Evolutionary conservation across 2,888 invertebrate species (phyloP).

Genomic region (Parelbella ahira): DNA sequence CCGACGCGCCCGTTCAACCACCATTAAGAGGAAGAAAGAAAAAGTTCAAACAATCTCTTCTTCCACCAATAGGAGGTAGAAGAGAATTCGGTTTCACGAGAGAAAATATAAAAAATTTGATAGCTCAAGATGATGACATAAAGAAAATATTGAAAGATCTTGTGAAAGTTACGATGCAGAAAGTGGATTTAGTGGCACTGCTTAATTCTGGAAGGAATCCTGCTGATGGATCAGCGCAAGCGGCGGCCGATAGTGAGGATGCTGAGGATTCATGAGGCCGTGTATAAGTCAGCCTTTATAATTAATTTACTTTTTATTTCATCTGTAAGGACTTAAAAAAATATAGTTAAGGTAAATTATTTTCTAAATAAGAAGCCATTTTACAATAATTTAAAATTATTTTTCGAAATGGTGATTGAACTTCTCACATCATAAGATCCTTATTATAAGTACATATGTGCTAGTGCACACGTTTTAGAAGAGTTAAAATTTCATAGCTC

Average conservation of each 20-base stretch:
- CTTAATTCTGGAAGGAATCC: conserved; percentile 36
- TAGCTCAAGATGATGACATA: conserved; percentile 65
- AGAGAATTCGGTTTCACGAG: conserved; percentile 53
- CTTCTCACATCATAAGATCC: too few species aligned
- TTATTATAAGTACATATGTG: too few species aligned
- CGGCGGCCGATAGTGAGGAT: conserved; percentile 18
- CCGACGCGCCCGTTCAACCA: conserved; percentile 30
- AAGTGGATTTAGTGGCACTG: conserved; percentile 57
- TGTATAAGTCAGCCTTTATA: too few species aligned
- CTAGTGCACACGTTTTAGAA: too few species aligned
- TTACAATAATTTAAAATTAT: too few species aligned
- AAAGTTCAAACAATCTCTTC: conserved; percentile 35
- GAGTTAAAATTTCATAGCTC: too few species aligned
- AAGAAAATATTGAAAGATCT: conserved; percentile 66
- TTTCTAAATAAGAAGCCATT: too few species aligned
- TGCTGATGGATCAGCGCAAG: background rate
- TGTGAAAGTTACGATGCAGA: conserved; percentile 70
- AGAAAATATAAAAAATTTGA: conserved; percentile 57
- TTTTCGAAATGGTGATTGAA: too few species aligned
- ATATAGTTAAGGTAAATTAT: too few species aligned
- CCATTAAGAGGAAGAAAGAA: conserved; percentile 39
- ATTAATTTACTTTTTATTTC: too few species aligned
- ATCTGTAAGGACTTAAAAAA: too few species aligned
- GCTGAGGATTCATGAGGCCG: conserved; percentile 2
- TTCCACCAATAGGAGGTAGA: conserved; percentile 40